These are phyloP conservation scores for Lepidurus apus DNA, from an alignment of 1,140 invertebrate species.

Conservation along the genomic window DNA sequence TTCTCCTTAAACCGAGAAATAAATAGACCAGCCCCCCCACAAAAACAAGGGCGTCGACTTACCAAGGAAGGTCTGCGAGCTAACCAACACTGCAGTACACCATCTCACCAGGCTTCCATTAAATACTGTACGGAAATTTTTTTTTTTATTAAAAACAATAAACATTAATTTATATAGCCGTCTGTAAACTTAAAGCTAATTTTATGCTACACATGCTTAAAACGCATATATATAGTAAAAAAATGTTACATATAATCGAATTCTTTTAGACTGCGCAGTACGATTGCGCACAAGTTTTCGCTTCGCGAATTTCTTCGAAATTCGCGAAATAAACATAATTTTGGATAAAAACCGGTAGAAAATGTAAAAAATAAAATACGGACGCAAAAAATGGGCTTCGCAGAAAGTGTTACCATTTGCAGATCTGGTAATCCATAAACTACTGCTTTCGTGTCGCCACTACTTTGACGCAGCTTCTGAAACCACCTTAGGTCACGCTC, in stretches of 20 bases:
- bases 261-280: too few species aligned
- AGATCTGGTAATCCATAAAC: slow-evolving; percentile 11
- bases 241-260: too few species aligned
- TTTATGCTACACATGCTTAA: too few species aligned
- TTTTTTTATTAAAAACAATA: too few species aligned
- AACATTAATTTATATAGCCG: not conserved
- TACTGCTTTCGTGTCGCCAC: not conserved
- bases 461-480: slow-evolving; percentile 10
- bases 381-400: not conserved
- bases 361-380: not conserved
- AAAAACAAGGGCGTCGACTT: slow-evolving; percentile 21
- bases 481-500: not conserved
- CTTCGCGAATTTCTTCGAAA: too few species aligned
- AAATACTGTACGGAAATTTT: not conserved
- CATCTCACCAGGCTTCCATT: not conserved
- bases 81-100: not conserved
- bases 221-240: too few species aligned
- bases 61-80: not conserved
- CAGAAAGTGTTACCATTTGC: not conserved
- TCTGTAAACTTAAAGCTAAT: too few species aligned
- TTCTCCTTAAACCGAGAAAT: not conserved
- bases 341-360: not conserved
- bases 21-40: slow-evolving; percentile 18
- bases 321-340: too few species aligned
- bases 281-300: too few species aligned